Evolutionary conservation across 2,888 invertebrate species (phyloP), one percentile per base, ranked within the genome.

Genomic region (Dolomedes plantarius): DNA sequence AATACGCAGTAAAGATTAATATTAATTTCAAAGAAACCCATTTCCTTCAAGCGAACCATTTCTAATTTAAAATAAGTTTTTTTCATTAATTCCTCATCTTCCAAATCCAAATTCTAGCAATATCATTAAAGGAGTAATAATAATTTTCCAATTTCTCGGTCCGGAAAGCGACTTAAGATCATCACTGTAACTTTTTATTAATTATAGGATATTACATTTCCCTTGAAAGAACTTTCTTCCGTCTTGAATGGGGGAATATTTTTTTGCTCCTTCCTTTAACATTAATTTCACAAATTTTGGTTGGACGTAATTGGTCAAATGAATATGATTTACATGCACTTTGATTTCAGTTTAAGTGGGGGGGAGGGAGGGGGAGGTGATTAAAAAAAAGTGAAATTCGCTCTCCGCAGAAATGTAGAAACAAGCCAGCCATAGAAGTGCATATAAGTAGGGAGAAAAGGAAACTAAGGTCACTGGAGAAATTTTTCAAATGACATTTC

Each of bases 21-120:
- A 81, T 81, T 68, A 62, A 36, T 81, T 67, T 73, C 56, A 77
- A 78, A 76, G 71, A 83, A 77, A 67, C 50, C 77, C 41, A 77
- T 85, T 85, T 85, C 82, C 19, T 56, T 39, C 73, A 73, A 73
- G 67, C 72, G 67, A 72, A 56, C 83, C 68, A 73, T 77, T 85
- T 85, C 83, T 77, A 85, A 85, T 85, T 85, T 85, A 77, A 85
- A 85, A 85, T 50, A 77, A 77, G 71, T 85, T 85, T 85, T 77
- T 77, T 41, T 77, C 77, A 77, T 85, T 85, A 85, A 85, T 85
- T 85, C 83, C 65, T 67, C 71, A 65, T 85, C 81, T n/a, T 62
- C 71, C 46, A 67, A 83, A 77, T 72, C 72, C 73, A 73, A 78
- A 85, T 77, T 73, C 71, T 50, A 23, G 67, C 50, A 36, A 46